Conservation (phyloP, 2,888 invertebrate genomes). For the Cosmorhoe ocellata region DNA sequence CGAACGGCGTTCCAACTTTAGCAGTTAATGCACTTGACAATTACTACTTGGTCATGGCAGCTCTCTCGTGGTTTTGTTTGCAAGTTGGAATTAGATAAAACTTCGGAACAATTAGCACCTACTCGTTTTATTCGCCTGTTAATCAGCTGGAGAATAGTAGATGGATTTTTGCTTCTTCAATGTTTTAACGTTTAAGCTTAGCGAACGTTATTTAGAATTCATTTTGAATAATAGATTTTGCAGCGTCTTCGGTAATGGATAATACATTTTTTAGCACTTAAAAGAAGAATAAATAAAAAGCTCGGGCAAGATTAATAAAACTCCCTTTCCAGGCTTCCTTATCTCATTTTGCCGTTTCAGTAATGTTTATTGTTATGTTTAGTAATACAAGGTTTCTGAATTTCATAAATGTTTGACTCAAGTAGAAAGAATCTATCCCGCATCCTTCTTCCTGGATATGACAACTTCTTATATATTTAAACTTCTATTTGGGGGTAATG, state of each 20-base stretch:
- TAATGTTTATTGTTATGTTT: too few species aligned
- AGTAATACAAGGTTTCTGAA: too few species aligned
- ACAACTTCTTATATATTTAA: too few species aligned
- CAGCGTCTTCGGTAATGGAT: neutral
- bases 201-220: neutral
- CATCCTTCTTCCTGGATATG: too few species aligned
- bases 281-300: neutral
- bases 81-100: constrained; percentile 17
- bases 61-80: constrained; percentile 19
- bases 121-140: neutral
- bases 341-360: too few species aligned
- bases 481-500: too few species aligned
- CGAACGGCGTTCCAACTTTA: constrained; percentile 29
- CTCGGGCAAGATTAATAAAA: neutral
- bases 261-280: neutral
- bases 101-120: constrained; percentile 15
- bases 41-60: constrained; percentile 10
- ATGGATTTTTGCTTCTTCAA: neutral
- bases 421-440: too few species aligned
- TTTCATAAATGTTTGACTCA: too few species aligned
- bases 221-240: neutral
- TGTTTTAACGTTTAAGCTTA: neutral
- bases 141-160: too few species aligned
- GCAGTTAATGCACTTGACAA: constrained; percentile 25
- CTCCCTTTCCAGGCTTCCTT: too few species aligned